phyloP scores from a whole-genome alignment of 2,113 vertebrate species.

The Actenoides hombroni region DNA sequence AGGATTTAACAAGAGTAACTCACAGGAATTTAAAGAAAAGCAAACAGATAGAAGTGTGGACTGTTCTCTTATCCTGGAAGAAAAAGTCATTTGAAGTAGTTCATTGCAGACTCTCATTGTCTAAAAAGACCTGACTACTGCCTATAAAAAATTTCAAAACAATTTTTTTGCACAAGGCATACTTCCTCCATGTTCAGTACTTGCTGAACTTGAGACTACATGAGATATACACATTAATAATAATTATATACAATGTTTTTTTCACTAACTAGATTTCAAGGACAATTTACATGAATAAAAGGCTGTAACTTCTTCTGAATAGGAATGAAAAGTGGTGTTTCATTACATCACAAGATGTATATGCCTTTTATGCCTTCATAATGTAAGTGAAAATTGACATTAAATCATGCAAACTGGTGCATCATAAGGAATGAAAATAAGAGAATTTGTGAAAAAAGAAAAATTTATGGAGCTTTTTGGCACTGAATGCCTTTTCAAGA shows the following conservation, averaged over 20 bases:
- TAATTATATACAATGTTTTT: constrained; percentile 5
- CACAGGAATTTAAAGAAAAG: background rate
- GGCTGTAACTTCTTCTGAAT: constrained; percentile 1
- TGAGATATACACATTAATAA: background rate
- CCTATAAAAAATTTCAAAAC: background rate
- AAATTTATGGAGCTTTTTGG: background rate
- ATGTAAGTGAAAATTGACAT: constrained; percentile 36
- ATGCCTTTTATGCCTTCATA: constrained; percentile 33
- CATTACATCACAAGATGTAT: background rate
- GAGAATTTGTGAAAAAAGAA: background rate
- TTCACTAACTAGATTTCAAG: constrained; percentile 34
- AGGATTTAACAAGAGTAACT: background rate
- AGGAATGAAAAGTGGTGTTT: constrained; percentile 10
- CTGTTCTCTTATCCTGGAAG: background rate
- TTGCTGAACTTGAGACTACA: background rate
- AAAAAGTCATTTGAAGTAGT: background rate
- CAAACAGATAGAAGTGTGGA: background rate
- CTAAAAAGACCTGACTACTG: background rate
- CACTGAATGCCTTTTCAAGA: background rate
- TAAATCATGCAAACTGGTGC: constrained; percentile 34
- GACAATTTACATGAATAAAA: constrained; percentile 30
- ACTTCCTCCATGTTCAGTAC: background rate
- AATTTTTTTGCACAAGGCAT: background rate
- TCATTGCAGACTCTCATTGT: background rate
- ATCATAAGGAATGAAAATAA: background rate